Evolutionary conservation across 1,140 invertebrate genomes (phyloP).

Genomic region (Achatina immaculata): DNA sequence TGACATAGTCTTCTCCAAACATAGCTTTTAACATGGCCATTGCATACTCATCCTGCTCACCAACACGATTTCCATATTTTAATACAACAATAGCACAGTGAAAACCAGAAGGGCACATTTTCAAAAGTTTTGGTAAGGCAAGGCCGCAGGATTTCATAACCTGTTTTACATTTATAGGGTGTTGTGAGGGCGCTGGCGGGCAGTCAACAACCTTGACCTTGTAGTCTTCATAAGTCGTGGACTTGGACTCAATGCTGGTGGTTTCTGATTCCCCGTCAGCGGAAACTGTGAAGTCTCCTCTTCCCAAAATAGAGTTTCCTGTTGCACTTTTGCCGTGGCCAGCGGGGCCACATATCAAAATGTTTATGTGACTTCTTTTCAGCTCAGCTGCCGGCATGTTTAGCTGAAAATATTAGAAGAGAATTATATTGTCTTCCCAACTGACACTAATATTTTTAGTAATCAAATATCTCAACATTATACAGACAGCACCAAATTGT

Average conservation of each 20-base stretch:
- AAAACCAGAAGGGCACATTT: not conserved
- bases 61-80: not conserved
- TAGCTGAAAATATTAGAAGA: too few species aligned
- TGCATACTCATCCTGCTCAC: not conserved
- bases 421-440: too few species aligned
- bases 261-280: not conserved
- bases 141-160: not conserved
- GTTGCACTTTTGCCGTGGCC: constrained; percentile 1
- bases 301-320: not conserved
- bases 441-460: too few species aligned
- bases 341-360: not conserved
- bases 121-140: not conserved
- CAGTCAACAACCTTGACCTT: constrained; percentile 5
- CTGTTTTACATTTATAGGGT: not conserved
- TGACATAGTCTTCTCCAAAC: not conserved
- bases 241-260: not conserved
- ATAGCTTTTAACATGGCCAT: not conserved
- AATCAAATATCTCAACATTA: too few species aligned
- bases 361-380: not conserved
- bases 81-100: not conserved
- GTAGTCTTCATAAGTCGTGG: not conserved
- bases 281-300: not conserved
- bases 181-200: not conserved
- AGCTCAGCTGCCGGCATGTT: not conserved
- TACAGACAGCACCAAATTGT: too few species aligned